These are phyloP conservation scores for Watsonalla binaria DNA, from an alignment of 2,888 invertebrate species.

Conservation along the genomic window DNA sequence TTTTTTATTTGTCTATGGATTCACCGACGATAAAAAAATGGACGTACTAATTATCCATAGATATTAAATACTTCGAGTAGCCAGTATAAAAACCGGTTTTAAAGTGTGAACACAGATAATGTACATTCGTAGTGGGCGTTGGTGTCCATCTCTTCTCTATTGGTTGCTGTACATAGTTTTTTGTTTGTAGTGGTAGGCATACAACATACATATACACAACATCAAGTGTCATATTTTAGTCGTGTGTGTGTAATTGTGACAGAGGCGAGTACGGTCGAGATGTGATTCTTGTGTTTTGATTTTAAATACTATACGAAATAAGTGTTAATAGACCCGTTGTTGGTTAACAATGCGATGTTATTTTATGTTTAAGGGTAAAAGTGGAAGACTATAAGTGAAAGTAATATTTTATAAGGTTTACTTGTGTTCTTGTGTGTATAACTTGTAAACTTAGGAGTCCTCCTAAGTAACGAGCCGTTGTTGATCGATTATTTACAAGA, in stretches of 20 bases:
- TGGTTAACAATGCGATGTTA: slow-evolving; percentile 23
- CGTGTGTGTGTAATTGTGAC: slow-evolving; percentile 15
- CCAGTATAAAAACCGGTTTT: too few species aligned
- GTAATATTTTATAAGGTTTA: slow-evolving; percentile 16
- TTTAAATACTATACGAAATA: slow-evolving; percentile 26
- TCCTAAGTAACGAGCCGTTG: slow-evolving; percentile 23
- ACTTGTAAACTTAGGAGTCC: slow-evolving; percentile 21
- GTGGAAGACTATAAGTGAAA: slow-evolving; percentile 25
- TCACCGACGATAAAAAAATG: too few species aligned
- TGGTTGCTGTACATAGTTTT: too few species aligned
- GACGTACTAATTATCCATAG: too few species aligned
- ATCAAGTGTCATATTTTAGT: too few species aligned
- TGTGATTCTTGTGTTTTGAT: slow-evolving; percentile 61
- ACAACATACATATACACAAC: too few species aligned
- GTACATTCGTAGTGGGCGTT: too few species aligned
- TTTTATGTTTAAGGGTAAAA: slow-evolving; percentile 23
- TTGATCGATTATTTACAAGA: slow-evolving; percentile 44
- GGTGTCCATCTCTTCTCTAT: too few species aligned
- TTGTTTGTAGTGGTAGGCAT: too few species aligned
- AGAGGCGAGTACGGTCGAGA: slow-evolving; percentile 44
- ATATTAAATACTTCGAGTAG: too few species aligned
- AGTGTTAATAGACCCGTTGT: slow-evolving; percentile 10
- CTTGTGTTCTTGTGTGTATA: slow-evolving; percentile 21
- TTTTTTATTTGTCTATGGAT: too few species aligned
- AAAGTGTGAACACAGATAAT: too few species aligned